Evolutionary conservation across 30 jellyfish, hydroid and myxozoan species (phyloP), one percentile per base, ranked within the genome.

Genomic region (Hydractinia echinata): DNA sequence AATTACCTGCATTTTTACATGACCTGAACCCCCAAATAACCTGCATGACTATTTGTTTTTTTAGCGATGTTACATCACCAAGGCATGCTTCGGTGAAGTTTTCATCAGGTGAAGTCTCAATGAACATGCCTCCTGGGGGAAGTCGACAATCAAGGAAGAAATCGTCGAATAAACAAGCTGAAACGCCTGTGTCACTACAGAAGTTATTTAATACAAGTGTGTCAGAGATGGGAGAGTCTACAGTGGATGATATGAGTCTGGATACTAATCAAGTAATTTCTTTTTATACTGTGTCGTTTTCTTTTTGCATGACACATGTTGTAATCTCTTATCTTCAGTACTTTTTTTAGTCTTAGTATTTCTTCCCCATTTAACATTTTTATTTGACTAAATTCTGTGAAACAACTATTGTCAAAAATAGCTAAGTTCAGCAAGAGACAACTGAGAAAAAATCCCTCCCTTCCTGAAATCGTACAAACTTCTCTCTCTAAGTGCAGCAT

Each of bases 201-300:
- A 30, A 50, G n/a, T 20, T 71, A 20, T 71, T 71, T 71, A 71
- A 71, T 71, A 71, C 81, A 30, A 71, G 81, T 71, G 61, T 50
- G 39, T 71, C 81, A 20, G 81, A 71, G 51, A 71, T 71, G 81
- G 81, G 58, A 20, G 81, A 71, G 51, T 71, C 81, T 7, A 58
- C 39, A 7, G 74, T 64, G 39, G 74, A 4, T 64, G 74, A 64
- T 13, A 64, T 64, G 74, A 64, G 51, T 6, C 51, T 64, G 39
- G 74, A 64, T 64, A 7, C 74, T 0, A 64, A 64, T 64, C 74
- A 64, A 51, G 74, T 64, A 6, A 64, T 44, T 6, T 6, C 6
- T 58, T 11, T 9, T 67, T 13, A 67, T 67, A 13, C n/a, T 67
- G 11, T 67, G n/a, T 10, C 11, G 19, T 67, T 67, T 67, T 13